Percentiles rank a stretch among this genome's conserved stretches.
Evolutionary conservation across 2,113 vertebrate genomes (phyloP).

Genomic region (Ovis canadensis): DNA sequence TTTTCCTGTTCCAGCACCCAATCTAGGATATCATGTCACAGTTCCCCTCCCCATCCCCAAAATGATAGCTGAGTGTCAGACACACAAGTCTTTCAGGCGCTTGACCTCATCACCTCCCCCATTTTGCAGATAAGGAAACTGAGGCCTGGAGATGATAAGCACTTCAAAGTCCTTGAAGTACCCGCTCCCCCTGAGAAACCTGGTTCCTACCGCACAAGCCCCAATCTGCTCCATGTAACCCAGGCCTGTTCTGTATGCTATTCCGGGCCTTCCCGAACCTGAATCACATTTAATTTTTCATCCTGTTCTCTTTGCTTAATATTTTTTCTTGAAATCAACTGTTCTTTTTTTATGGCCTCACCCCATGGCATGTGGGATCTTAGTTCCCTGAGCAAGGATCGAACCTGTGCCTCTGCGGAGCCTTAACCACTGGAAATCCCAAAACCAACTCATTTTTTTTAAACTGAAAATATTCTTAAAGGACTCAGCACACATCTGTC

Average conservation of each 20-base stretch:
- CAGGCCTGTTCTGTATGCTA: rapidly evolving
- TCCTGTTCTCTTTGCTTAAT: background rate
- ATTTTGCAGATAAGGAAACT: background rate
- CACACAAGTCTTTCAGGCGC: rapidly evolving
- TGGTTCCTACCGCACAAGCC: background rate
- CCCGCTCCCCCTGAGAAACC: rapidly evolving
- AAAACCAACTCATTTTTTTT: background rate
- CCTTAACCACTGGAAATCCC: background rate
- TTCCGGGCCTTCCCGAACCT: background rate
- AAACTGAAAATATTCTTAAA: background rate
- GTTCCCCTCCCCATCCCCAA: background rate
- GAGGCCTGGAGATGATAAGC: background rate
- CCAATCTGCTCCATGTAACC: rapidly evolving
- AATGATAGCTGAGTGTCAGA: background rate
- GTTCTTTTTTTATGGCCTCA: background rate
- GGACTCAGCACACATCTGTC: rapidly evolving
- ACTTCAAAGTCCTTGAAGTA: background rate
- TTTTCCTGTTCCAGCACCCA: background rate
- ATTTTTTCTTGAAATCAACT: background rate
- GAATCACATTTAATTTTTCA: background rate
- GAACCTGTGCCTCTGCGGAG: background rate
- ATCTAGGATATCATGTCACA: rapidly evolving
- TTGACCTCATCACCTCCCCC: background rate
- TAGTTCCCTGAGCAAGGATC: background rate
- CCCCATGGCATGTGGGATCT: background rate